A percentile compares a stretch with the other conserved stretches of the same genome.
These are phyloP conservation scores for Pseudorasbora parva DNA, from an alignment of 2,113 vertebrate genomes.

Conservation along the genomic window DNA sequence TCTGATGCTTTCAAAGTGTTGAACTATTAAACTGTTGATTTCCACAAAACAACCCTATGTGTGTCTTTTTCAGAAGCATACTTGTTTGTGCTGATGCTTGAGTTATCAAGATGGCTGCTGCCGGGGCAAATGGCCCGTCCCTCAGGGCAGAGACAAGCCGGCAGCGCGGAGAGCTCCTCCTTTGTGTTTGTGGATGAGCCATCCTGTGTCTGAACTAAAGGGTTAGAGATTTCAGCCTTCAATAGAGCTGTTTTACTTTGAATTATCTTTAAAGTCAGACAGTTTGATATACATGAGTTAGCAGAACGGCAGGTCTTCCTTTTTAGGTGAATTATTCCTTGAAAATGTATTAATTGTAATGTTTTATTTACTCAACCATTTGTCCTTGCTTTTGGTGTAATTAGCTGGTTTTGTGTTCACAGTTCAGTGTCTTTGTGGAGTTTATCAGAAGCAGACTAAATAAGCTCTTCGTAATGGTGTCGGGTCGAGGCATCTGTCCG, in stretches of 20 bases:
- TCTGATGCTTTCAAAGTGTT: background rate
- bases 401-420: background rate
- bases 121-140: background rate
- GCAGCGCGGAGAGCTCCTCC: background rate
- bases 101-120: background rate
- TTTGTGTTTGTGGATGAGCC: background rate
- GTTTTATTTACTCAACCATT: background rate
- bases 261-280: no score
- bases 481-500: conserved; percentile 11
- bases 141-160: background rate
- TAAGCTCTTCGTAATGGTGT: background rate
- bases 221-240: no score
- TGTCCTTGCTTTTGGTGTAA: background rate
- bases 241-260: no score
- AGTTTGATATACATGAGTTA: no score
- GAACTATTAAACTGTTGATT: no score
- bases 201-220: background rate
- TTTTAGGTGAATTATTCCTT: no score
- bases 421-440: background rate
- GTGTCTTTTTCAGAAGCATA: no score
- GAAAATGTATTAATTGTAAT: background rate
- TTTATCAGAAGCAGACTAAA: conserved; percentile 3
- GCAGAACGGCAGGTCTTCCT: no score
- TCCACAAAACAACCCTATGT: no score
- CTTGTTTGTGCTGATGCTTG: background rate